phyloP scores from a whole-genome alignment of 35 echinoderm and acorn worm genomes.

The Ophioderma brevispina region DNA sequence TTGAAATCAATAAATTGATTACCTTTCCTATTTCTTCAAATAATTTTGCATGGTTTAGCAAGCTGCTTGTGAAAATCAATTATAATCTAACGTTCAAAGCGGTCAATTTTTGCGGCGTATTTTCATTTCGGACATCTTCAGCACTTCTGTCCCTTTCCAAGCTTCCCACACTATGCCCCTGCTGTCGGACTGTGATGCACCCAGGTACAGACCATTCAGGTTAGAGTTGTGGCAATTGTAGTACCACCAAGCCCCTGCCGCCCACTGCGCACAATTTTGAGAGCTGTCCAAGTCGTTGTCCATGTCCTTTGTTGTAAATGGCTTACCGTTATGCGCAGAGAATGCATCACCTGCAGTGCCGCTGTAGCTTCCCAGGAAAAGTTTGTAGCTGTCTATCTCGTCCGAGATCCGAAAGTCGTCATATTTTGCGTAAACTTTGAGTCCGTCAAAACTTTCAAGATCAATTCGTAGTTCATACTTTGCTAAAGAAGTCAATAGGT shows the following conservation, averaged over 20 bases:
- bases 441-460: constrained; percentile 55
- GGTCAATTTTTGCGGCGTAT: too few species aligned
- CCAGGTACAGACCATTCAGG: not conserved
- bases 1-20: too few species aligned
- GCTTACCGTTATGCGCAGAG: not conserved
- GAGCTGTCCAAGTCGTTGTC: not conserved
- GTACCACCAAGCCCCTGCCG: not conserved
- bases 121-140: too few species aligned
- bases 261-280: not conserved
- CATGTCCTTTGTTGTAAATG: not conserved
- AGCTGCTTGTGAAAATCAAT: too few species aligned
- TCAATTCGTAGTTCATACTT: constrained; percentile 66
- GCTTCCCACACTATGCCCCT: not conserved
- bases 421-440: constrained; percentile 58
- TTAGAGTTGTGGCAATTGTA: not conserved
- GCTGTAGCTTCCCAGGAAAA: not conserved
- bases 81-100: too few species aligned
- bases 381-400: not conserved
- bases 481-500: not conserved
- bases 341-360: not conserved
- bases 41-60: too few species aligned
- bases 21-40: too few species aligned
- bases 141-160: not conserved
- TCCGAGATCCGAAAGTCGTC: constrained; percentile 43
- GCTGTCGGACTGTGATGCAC: not conserved